Conservation (phyloP, 2,797 vertebrate species). For the Nothura maculosa region DNA sequence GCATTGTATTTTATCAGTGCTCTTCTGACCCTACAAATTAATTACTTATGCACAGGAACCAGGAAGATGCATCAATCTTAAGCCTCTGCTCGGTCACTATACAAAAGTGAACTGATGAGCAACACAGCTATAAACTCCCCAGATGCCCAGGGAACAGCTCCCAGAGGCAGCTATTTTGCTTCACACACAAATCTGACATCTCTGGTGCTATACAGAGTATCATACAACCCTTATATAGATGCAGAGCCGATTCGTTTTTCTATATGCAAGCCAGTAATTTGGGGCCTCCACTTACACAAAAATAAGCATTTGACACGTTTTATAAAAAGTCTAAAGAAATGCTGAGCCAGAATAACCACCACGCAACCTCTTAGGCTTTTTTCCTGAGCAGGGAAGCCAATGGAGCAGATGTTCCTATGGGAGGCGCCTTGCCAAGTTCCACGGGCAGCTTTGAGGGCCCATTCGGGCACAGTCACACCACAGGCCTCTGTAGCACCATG, state of each 20-base stretch:
- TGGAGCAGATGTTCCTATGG: not conserved
- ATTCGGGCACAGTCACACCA: not conserved
- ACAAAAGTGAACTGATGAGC: not conserved
- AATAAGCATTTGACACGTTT: not conserved
- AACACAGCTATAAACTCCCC: not conserved
- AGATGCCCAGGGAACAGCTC: not conserved
- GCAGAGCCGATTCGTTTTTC: not conserved
- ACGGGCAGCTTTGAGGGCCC: conserved; percentile 6
- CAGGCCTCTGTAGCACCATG: not conserved
- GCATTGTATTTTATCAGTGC: not conserved
- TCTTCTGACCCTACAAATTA: not conserved
- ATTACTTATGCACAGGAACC: not conserved
- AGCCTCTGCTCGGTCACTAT: not conserved
- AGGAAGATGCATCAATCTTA: not conserved
- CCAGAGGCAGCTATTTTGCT: not conserved
- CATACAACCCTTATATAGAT: not conserved
- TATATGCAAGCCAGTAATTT: fast-evolving
- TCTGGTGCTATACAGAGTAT: not conserved
- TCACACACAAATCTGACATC: not conserved
- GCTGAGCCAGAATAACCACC: not conserved
- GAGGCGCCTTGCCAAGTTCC: not conserved
- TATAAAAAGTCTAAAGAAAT: not conserved
- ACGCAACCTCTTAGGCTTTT: not conserved
- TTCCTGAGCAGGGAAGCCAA: not conserved
- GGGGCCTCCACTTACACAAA: not conserved